A percentile compares a stretch with the other conserved stretches of the same genome.
Evolutionary conservation across 1,140 invertebrate genomes (phyloP).

Genomic region (Drosophila fuyamai): DNA sequence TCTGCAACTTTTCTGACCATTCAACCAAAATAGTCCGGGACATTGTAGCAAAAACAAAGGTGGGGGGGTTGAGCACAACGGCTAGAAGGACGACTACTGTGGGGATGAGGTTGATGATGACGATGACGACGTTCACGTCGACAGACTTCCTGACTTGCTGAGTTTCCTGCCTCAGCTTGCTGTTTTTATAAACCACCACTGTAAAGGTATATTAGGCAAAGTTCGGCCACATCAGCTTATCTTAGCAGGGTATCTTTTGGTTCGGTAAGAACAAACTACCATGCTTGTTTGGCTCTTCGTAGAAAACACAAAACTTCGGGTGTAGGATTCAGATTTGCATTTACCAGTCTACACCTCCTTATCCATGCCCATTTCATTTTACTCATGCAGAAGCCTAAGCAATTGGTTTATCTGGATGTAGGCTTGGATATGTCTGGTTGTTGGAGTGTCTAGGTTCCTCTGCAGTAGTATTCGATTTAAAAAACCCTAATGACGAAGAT

Average conservation of each 20-base stretch:
- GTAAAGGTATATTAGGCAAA: constrained; percentile 19
- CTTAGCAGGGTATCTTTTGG: constrained; percentile 21
- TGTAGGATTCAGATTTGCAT: constrained; percentile 63
- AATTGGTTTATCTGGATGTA: constrained; percentile 21
- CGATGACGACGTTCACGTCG: constrained; percentile 39
- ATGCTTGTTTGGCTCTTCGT: constrained; percentile 19
- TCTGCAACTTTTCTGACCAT: constrained; percentile 72
- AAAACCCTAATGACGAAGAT: constrained; percentile 47
- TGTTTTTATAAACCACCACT: constrained; percentile 30
- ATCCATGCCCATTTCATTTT: background rate
- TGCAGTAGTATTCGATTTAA: constrained; percentile 45
- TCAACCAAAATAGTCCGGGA: constrained; percentile 66
- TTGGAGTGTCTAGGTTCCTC: background rate
- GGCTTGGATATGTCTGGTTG: constrained; percentile 28
- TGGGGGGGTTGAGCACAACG: constrained; percentile 6
- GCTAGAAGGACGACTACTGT: constrained; percentile 10
- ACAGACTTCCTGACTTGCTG: constrained; percentile 63
- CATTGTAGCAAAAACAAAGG: constrained; percentile 64
- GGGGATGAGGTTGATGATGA: constrained; percentile 17
- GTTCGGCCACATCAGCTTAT: constrained; percentile 26
- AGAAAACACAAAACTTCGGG: constrained; percentile 44
- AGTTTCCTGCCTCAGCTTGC: constrained; percentile 51
- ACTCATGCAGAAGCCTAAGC: constrained; percentile 10
- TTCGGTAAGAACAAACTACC: constrained; percentile 14
- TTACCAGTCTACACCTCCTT: constrained; percentile 51